phyloP scores from a whole-genome alignment of 2,888 invertebrate species.

The Volucella inflata region DNA sequence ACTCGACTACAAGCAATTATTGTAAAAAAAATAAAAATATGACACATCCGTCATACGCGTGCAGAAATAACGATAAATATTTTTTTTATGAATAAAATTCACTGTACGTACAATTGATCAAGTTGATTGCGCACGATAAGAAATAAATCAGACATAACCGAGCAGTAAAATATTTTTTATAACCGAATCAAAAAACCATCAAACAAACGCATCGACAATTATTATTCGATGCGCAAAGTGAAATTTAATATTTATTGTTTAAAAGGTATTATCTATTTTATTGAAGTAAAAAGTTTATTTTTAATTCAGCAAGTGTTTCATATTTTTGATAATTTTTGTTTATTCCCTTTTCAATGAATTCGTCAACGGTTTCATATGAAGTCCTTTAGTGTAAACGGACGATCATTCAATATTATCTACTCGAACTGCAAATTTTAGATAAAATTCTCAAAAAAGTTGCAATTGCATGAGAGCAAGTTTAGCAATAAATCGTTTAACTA shows the following conservation, averaged over 20 bases:
- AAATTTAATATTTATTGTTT: not conserved
- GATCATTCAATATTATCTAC: no score
- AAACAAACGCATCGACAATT: not conserved
- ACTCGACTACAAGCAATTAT: slow-evolving; percentile 22
- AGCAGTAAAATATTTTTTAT: slow-evolving; percentile 13
- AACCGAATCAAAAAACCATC: slow-evolving; percentile 4
- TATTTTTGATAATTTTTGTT: no score
- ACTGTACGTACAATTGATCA: slow-evolving; percentile 23
- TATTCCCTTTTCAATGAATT: no score
- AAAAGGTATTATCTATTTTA: no score
- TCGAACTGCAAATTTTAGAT: no score
- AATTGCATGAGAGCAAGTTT: no score
- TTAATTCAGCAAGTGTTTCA: no score
- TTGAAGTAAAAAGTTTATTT: no score
- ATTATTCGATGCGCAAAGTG: slow-evolving; percentile 1
- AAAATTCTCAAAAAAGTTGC: no score
- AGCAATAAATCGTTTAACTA: no score
- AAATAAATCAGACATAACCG: slow-evolving; percentile 24
- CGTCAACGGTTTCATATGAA: no score
- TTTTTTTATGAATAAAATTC: slow-evolving; percentile 10
- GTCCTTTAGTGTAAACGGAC: no score
- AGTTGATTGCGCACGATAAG: slow-evolving; percentile 6
- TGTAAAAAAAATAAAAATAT: slow-evolving; percentile 15
- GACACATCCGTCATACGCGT: not conserved
- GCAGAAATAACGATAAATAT: not conserved